Conservation (phyloP, 2,113 vertebrate genomes). For the Phoenicopterus ruber region DNA sequence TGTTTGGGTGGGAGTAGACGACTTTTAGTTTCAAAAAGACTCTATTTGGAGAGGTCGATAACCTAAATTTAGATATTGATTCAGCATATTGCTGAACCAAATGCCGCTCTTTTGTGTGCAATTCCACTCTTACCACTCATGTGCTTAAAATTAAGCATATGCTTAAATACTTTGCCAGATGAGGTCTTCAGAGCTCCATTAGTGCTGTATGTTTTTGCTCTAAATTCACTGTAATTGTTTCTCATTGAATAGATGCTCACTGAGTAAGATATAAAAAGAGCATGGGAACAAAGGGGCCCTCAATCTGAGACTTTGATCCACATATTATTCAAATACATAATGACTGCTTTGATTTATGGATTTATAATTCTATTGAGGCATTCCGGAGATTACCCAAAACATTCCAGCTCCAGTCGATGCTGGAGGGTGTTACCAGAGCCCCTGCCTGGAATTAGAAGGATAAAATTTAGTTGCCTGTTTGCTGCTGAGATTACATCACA, state of each 20-base stretch:
- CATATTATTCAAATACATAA: conserved; percentile 67
- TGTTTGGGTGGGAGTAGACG: background rate
- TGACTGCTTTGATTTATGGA: conserved; percentile 67
- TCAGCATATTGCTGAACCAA: background rate
- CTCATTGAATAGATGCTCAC: conserved; percentile 51
- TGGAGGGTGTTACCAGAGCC: conserved; percentile 47
- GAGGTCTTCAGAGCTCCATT: conserved; percentile 50
- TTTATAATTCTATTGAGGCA: conserved; percentile 66
- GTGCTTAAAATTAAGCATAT: conserved; percentile 58
- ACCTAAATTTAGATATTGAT: background rate
- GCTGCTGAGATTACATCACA: conserved; percentile 36
- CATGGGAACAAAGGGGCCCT: conserved; percentile 58
- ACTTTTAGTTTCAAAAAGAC: background rate
- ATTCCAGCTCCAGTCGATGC: conserved; percentile 28
- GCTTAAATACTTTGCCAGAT: conserved; percentile 35
- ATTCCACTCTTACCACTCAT: background rate
- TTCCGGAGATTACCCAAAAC: conserved; percentile 54
- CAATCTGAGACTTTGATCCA: conserved; percentile 62
- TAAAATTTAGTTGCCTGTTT: conserved; percentile 37
- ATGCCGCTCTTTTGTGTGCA: background rate
- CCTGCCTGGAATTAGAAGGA: conserved; percentile 23
- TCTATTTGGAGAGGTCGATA: background rate
- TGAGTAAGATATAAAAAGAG: conserved; percentile 56
- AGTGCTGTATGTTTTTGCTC: conserved; percentile 49
- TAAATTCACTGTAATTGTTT: conserved; percentile 63